These are phyloP conservation scores for Sebastes dallii DNA, from an alignment of 2,797 vertebrate genomes.

Conservation along the genomic window DNA sequence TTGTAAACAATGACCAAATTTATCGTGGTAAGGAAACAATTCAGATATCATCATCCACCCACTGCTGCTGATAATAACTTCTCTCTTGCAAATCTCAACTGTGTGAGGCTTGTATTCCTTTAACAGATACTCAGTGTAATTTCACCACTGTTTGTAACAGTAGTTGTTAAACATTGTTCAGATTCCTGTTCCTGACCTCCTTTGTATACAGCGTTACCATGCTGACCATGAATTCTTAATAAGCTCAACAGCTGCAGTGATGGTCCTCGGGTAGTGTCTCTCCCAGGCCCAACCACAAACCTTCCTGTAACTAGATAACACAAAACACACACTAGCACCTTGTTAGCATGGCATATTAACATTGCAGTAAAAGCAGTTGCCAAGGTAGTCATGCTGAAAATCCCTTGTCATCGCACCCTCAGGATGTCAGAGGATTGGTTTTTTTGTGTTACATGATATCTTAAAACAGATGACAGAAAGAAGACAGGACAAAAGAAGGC, in stretches of 20 bases:
- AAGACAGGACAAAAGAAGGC: not conserved
- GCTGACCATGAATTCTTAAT: slow-evolving; percentile 79
- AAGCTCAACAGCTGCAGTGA: slow-evolving; percentile 63
- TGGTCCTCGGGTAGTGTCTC: slow-evolving; percentile 24
- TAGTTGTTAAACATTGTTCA: slow-evolving; percentile 75
- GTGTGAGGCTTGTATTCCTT: not conserved
- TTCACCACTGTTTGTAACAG: slow-evolving; percentile 49
- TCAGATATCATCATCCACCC: too few relatives aligned
- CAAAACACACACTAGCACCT: slow-evolving; percentile 19
- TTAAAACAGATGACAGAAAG: not conserved
- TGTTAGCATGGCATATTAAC: slow-evolving; percentile 43
- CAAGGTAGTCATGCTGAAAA: slow-evolving; percentile 53
- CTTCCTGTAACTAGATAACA: slow-evolving; percentile 57
- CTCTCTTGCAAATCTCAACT: too few relatives aligned
- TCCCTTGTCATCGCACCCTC: slow-evolving; percentile 24
- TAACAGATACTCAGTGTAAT: slow-evolving; percentile 13
- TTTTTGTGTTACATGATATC: not conserved
- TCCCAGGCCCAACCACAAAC: slow-evolving; percentile 3
- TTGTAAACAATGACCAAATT: too few relatives aligned
- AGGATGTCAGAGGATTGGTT: slow-evolving; percentile 19
- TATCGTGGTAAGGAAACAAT: too few relatives aligned
- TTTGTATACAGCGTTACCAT: slow-evolving; percentile 70
- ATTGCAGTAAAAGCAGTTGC: slow-evolving; percentile 16
- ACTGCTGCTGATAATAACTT: too few relatives aligned
- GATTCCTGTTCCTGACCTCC: slow-evolving; percentile 62